Conservation (phyloP, 2,888 invertebrate genomes). For the Orchesellides sinensis region DNA sequence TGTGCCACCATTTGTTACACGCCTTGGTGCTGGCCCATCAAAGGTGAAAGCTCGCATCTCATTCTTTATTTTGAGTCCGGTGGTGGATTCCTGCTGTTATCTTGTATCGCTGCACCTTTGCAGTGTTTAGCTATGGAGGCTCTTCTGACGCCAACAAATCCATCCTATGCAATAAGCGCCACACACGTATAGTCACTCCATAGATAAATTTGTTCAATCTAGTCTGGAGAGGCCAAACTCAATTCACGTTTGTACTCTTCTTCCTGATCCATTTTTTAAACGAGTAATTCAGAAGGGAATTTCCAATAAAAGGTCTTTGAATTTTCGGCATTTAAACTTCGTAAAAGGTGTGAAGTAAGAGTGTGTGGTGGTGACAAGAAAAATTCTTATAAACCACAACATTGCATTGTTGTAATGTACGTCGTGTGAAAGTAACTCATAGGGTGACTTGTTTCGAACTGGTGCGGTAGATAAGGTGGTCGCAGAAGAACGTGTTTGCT, state of each 20-base stretch:
- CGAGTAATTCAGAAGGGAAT: slow-evolving; percentile 10
- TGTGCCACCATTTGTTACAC: slow-evolving; percentile 62
- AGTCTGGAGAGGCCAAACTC: not conserved
- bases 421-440: too few relatives aligned
- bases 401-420: too few relatives aligned
- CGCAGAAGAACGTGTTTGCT: too few relatives aligned
- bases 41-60: slow-evolving; percentile 59
- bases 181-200: slow-evolving; percentile 10
- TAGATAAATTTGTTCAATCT: slow-evolving; percentile 17
- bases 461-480: too few relatives aligned
- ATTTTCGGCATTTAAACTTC: not conserved
- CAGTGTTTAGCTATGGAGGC: not conserved
- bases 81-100: not conserved
- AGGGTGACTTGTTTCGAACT: too few relatives aligned
- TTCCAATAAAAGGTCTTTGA: not conserved
- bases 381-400: too few relatives aligned
- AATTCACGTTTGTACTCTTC: not conserved
- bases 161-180: slow-evolving; percentile 17
- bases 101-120: slow-evolving; percentile 7
- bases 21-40: slow-evolving; percentile 34
- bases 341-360: not conserved
- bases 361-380: not conserved
- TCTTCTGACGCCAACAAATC: slow-evolving; percentile 5
- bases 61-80: slow-evolving; percentile 36
- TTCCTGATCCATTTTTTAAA: not conserved